phyloP scores from a whole-genome alignment of 1,140 invertebrate species.

The Drosophila lowei region DNA sequence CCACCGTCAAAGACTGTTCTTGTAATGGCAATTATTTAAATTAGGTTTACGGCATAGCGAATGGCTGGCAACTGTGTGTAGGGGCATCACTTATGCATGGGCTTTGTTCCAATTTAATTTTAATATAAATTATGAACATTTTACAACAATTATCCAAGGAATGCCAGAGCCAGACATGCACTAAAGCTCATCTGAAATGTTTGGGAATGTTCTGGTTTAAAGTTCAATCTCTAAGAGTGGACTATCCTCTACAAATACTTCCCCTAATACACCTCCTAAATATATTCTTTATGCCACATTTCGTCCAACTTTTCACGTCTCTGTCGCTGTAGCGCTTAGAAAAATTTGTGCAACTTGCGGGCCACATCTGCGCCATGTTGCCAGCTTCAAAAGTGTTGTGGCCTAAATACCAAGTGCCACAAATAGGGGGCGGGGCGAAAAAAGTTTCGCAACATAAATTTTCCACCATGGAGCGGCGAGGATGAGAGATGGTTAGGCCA shows the following conservation, averaged over 20 bases:
- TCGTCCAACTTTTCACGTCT: slow-evolving; percentile 29
- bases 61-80: slow-evolving; percentile 3
- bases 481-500: slow-evolving; percentile 4
- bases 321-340: slow-evolving; percentile 15
- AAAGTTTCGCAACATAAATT: slow-evolving; percentile 68
- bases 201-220: too few species aligned
- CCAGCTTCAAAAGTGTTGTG: slow-evolving; percentile 64
- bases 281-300: slow-evolving; percentile 55
- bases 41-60: slow-evolving; percentile 20
- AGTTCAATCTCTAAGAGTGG: too few species aligned
- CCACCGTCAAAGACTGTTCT: slow-evolving; percentile 14
- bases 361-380: slow-evolving; percentile 37
- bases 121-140: slow-evolving; percentile 32
- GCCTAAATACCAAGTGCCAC: slow-evolving; percentile 69
- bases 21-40: slow-evolving; percentile 57
- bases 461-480: slow-evolving; percentile 18
- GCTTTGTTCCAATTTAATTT: slow-evolving; percentile 35
- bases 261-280: too few species aligned
- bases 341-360: slow-evolving; percentile 25
- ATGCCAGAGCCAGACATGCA: not conserved
- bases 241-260: too few species aligned
- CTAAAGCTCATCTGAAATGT: too few species aligned
- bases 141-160: slow-evolving; percentile 5
- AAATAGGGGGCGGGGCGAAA: slow-evolving; percentile 5
- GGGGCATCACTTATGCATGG: slow-evolving; percentile 1